phyloP scores from a whole-genome alignment of 2,888 invertebrate genomes.

The Ganaspis brasiliensis region DNA sequence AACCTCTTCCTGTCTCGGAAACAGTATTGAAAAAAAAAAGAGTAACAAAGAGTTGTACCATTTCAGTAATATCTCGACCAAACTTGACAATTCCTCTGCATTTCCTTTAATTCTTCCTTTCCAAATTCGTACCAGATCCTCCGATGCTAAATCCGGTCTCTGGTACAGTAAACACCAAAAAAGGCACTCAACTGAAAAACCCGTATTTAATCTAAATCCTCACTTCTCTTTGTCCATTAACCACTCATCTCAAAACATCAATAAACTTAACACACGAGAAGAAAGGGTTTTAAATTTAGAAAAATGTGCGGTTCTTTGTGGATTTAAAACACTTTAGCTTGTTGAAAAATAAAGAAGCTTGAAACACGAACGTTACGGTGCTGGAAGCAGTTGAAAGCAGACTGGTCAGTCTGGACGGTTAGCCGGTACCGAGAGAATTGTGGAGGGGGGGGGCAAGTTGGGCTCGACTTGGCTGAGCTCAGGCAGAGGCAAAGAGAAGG shows the following conservation, averaged over 20 bases:
- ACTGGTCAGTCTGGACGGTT: conserved; percentile 58
- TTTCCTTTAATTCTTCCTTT: background rate
- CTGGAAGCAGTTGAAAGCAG: conserved; percentile 55
- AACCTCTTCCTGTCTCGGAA: too few species aligned
- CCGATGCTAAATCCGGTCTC: background rate
- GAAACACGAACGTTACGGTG: conserved; percentile 47
- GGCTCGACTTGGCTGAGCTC: conserved; percentile 8
- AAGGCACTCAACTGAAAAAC: conserved; percentile 33
- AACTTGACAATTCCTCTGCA: conserved; percentile 12
- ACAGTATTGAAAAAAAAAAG: too few species aligned
- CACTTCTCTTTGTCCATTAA: background rate
- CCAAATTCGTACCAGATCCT: background rate
- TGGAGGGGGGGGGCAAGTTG: conserved; percentile 48
- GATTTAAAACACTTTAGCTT: background rate
- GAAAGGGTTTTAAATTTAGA: too few species aligned
- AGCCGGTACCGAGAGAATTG: conserved; percentile 30
- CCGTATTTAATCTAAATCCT: background rate
- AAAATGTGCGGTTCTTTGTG: too few species aligned
- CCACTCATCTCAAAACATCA: background rate
- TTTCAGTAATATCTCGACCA: background rate
- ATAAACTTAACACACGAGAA: too few species aligned
- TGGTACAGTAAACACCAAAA: conserved; percentile 29
- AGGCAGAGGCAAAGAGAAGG: conserved; percentile 42
- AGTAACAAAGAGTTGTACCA: conserved; percentile 25
- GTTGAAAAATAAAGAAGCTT: conserved; percentile 32